These are phyloP conservation scores for Drosophila prolongata DNA, from an alignment of 2,888 invertebrate genomes.

Conservation along the genomic window DNA sequence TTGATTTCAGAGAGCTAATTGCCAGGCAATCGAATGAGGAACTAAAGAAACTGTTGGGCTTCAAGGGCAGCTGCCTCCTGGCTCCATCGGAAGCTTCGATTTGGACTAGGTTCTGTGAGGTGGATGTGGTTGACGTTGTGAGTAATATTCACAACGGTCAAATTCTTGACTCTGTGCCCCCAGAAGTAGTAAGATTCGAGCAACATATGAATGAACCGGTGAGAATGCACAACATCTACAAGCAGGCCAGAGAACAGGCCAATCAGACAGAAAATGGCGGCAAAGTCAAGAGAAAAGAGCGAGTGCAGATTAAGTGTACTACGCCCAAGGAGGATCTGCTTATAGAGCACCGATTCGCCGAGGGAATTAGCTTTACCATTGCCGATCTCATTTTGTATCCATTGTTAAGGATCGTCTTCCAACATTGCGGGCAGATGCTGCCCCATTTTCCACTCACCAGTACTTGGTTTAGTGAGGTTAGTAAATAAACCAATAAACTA, in stretches of 20 bases:
- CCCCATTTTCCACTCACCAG: constrained; percentile 86
- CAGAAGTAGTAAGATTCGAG: constrained; percentile 91
- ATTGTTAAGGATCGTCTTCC: constrained; percentile 87
- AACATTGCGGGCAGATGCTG: constrained; percentile 81
- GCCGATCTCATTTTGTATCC: constrained; percentile 93
- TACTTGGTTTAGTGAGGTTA: constrained; percentile 87
- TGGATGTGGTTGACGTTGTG: constrained; percentile 88
- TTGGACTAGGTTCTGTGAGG: constrained; percentile 97
- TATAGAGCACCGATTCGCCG: constrained; percentile 90
- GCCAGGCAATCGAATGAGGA: constrained; percentile 81
- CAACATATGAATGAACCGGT: constrained; percentile 93
- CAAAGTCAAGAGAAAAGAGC: constrained; percentile 68
- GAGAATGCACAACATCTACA: constrained; percentile 93
- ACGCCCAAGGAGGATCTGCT: constrained; percentile 80
- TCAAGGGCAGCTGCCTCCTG: constrained; percentile 91
- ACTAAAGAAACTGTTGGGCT: constrained; percentile 87
- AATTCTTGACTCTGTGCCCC: constrained; percentile 86
- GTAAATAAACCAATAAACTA: background rate
- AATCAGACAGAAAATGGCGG: constrained; percentile 78
- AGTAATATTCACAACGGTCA: constrained; percentile 84
- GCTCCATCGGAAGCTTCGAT: constrained; percentile 93
- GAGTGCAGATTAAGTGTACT: constrained; percentile 85
- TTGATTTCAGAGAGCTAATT: constrained; percentile 85
- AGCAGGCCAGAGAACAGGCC: constrained; percentile 87
- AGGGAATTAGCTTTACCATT: constrained; percentile 92